Conservation (phyloP, 2,888 invertebrate species). For the Syritta pipiens region DNA sequence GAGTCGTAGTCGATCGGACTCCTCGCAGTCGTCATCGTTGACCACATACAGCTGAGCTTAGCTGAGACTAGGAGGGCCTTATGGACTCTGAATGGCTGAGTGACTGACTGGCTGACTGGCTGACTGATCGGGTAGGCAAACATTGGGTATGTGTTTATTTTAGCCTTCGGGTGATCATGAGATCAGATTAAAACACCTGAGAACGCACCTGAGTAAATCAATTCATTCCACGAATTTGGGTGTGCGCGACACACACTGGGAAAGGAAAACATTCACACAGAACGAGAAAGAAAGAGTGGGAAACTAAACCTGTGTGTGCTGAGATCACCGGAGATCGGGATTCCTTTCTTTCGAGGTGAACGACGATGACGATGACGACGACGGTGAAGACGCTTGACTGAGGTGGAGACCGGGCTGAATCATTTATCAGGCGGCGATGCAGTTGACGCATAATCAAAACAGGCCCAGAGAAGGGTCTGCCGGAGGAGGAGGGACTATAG, state of each 20-base stretch:
- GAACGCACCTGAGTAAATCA: conserved; percentile 80
- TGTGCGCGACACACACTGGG: conserved; percentile 59
- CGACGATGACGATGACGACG: conserved; percentile 22
- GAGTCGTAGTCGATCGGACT: conserved; percentile 28
- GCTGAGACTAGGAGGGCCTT: conserved; percentile 16
- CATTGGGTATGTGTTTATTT: conserved; percentile 65
- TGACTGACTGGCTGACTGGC: conserved; percentile 1
- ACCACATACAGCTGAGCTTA: conserved; percentile 34
- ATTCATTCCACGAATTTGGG: conserved; percentile 79
- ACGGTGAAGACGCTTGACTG: background rate
- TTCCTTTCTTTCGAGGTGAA: conserved; percentile 51
- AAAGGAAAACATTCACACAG: conserved; percentile 64
- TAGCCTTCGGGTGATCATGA: conserved; percentile 69
- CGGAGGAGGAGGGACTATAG: conserved; percentile 32
- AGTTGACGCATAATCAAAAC: conserved; percentile 64
- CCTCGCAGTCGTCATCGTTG: conserved; percentile 60
- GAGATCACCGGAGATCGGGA: conserved; percentile 58
- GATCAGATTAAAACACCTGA: conserved; percentile 70
- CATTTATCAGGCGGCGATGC: conserved; percentile 53
- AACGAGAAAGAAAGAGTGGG: conserved; percentile 22
- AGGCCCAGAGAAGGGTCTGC: conserved; percentile 31
- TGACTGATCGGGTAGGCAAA: conserved; percentile 57
- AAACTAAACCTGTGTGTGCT: conserved; percentile 23
- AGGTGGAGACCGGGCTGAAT: conserved; percentile 53
- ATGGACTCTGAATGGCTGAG: conserved; percentile 8